Conservation (phyloP, 1,140 invertebrate genomes). For the Penaeus japonicus region DNA sequence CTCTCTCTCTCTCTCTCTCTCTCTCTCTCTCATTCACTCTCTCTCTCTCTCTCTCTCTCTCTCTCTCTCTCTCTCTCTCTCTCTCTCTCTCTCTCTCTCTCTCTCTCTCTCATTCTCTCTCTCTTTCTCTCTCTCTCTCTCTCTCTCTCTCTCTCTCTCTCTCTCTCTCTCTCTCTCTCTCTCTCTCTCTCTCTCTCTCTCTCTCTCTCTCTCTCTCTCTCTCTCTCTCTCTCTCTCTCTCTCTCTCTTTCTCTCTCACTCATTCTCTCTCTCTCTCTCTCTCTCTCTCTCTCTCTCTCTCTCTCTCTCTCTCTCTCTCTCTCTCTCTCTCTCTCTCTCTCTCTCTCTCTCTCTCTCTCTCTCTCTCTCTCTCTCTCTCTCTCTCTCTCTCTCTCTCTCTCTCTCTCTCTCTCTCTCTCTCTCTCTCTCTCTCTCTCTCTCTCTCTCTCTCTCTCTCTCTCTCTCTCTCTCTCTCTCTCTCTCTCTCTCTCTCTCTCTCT, state of each 20-base stretch:
- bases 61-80: background rate
- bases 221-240: background rate
- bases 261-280: background rate
- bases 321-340: background rate
- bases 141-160: background rate
- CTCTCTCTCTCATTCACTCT: background rate
- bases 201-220: too few relatives aligned
- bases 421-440: background rate
- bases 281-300: background rate
- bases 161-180: background rate
- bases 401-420: background rate
- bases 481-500: background rate
- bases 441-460: too few relatives aligned
- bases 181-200: background rate
- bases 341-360: background rate
- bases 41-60: too few relatives aligned
- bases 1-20: background rate
- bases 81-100: too few relatives aligned
- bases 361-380: background rate
- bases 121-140: background rate
- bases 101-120: background rate
- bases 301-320: background rate
- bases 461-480: too few relatives aligned
- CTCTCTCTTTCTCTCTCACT: background rate
- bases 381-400: background rate